phyloP scores from a whole-genome alignment of 2,113 vertebrate genomes.

The Menura novaehollandiae region DNA sequence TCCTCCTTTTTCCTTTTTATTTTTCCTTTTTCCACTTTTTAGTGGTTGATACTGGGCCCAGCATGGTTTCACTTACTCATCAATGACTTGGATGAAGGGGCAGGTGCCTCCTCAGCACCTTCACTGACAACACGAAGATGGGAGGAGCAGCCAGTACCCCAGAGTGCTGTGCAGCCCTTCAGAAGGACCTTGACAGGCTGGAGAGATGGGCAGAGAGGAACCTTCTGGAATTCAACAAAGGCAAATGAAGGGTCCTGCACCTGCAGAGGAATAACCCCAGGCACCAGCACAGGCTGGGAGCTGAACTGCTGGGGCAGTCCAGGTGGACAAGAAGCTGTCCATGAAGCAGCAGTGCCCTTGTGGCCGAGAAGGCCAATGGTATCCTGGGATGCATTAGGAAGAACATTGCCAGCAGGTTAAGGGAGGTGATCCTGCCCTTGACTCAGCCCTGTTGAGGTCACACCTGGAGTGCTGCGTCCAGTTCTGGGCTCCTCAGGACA shows the following conservation, averaged over 20 bases:
- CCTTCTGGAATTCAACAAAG: neutral
- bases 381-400: neutral
- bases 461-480: neutral
- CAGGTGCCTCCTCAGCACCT: neutral
- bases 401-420: fast-evolving
- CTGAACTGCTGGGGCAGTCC: fast-evolving
- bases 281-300: neutral
- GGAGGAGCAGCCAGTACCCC: fast-evolving
- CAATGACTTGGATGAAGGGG: neutral
- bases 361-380: fast-evolving
- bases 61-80: neutral
- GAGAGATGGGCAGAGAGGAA: neutral
- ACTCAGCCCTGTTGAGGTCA: neutral
- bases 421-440: neutral
- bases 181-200: neutral
- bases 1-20: neutral
- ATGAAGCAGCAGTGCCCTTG: neutral
- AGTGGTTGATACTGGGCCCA: fast-evolving
- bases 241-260: fast-evolving
- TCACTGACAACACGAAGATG: neutral
- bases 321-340: neutral
- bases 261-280: fast-evolving
- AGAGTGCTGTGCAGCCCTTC: neutral
- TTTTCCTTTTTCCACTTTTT: neutral
- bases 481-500: neutral